Percentiles rank a stretch among this genome's conserved stretches.
Evolutionary conservation across 2,888 invertebrate genomes (phyloP).

Genomic region (Drepanosiphum platanoidis): DNA sequence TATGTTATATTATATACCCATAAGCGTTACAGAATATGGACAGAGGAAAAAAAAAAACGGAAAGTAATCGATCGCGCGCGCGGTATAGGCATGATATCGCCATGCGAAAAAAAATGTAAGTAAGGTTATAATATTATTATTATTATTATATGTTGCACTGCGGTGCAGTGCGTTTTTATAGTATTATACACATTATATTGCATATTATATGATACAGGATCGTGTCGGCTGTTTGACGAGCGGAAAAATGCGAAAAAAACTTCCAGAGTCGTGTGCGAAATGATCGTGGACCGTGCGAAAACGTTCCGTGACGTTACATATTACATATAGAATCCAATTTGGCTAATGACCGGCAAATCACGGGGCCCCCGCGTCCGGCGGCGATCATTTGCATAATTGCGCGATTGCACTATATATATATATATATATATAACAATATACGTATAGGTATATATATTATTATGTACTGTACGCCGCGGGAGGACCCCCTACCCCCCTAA

Average conservation of each 20-base stretch:
- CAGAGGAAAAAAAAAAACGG: neutral
- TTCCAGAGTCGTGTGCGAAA: slow-evolving; percentile 2
- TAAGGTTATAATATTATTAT: too few species aligned
- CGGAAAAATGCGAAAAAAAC: neutral
- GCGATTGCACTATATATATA: neutral
- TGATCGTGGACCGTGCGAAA: slow-evolving; percentile 13
- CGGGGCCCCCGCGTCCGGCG: neutral
- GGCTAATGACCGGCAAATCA: slow-evolving; percentile 49
- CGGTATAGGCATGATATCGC: neutral
- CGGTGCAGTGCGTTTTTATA: too few species aligned
- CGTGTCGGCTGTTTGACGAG: neutral
- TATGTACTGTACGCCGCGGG: too few species aligned
- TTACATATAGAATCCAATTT: slow-evolving; percentile 27
- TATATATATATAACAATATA: neutral
- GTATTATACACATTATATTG: neutral
- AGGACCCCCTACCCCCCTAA: neutral
- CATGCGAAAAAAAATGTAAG: neutral
- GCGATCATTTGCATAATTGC: neutral
- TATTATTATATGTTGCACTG: too few species aligned
- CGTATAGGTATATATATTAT: too few species aligned
- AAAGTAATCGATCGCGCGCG: slow-evolving; percentile 4
- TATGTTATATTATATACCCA: too few species aligned
- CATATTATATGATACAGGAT: neutral
- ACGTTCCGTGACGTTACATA: neutral
- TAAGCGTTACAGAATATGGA: too few species aligned